Evolutionary conservation across 1,140 invertebrate species (phyloP), one percentile per base, ranked within the genome.

Genomic region (Neodiprion lecontei): DNA sequence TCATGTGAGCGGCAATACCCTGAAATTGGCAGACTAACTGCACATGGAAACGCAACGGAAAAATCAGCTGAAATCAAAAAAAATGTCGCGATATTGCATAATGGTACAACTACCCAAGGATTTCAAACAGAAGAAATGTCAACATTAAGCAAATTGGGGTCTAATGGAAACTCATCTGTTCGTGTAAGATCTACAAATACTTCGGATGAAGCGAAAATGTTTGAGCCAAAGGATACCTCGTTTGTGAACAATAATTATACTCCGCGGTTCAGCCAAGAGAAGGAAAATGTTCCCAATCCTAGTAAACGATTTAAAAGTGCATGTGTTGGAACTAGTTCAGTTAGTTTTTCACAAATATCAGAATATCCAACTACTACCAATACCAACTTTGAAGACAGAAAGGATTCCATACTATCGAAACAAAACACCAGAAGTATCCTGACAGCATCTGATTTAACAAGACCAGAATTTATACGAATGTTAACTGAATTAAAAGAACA

Each of bases 401-500:
- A 1, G n/a, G 40, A 21, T 12, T 47, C 23, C 21, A 23, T 69
- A 23, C 21, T 23, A 23, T 69, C 67, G 11, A 47, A 12, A 7
- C 17, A 11, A 21, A 47, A 23, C n/a, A 21, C 67, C 11, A 69
- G 67, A 61, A 61, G n/a, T 17, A 12, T 61, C 21, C 17, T 21
- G 40, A 73, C 40, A 73, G n/a, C 49, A 48, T 65, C 14, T 1
- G 21, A 65, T 47, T 66, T 76, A 48, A 71, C 75, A 7, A 77
- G 66, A 8, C 75, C 73, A 17, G 71, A 76, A 65, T 78, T 78
- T 28, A 70, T 79, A 0, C 14, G 50, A 49, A 70, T 79, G 21
- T 66, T 79, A 28, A 28, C 17, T 3, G 76, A 78, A 21, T 73
- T 81, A 10, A 77, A 72, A 9, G 21, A 74, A 0, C 50, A 75